Base-by-base conservation (phyloP, 2,888 invertebrate genomes). In the Polydrusus tereticollis region DNA sequence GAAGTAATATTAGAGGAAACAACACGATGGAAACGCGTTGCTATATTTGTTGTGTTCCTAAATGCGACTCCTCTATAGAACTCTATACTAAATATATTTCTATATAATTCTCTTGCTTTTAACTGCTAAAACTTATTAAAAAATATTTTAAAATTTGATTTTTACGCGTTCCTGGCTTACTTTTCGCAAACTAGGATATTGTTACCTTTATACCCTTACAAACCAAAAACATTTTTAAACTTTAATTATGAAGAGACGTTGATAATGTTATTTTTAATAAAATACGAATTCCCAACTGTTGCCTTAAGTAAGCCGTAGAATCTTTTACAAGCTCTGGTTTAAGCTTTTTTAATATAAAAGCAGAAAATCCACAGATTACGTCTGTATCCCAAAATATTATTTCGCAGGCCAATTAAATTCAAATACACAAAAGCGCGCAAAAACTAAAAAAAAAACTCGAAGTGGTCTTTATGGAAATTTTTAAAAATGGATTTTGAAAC, bases 351-450 rank as follows among this genome's bases (percentile, higher is more conserved):
- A 62, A 62, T 16, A 43, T 38, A 59, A 16, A 52, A 18, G 23
- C 7, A 36, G 16, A 45, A 64, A 63, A 36, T 41, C 41, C 38
- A 2, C 0, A 33, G 36, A 20, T 52, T 52, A 23, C 23, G 23
- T 41, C 23, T 50, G 38, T 38, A 33, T 64, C 47, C 23, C 55
- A 64, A 55, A 55, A 64, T 64, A 64, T 64, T 52, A 64, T 38
- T 36, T 21, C 20, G 23, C 14, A 20, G 10, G 52, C 64, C 38
- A 55, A 64, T 64, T 64, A 64, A 64, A 52, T 52, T 21, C 55
- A 21, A 50, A 41, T 38, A 23, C 10, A 64, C 26, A 38, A 52
- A 52, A 50, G 64, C 18, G 21, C 21, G 29, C 41, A 60, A n/a
- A 8, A 38, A 58, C 36, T 14, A 7, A 38, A 58, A 36, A n/a